These are phyloP conservation scores for Polyodon spathula DNA, from an alignment of 2,113 vertebrate genomes.

Conservation along the genomic window DNA sequence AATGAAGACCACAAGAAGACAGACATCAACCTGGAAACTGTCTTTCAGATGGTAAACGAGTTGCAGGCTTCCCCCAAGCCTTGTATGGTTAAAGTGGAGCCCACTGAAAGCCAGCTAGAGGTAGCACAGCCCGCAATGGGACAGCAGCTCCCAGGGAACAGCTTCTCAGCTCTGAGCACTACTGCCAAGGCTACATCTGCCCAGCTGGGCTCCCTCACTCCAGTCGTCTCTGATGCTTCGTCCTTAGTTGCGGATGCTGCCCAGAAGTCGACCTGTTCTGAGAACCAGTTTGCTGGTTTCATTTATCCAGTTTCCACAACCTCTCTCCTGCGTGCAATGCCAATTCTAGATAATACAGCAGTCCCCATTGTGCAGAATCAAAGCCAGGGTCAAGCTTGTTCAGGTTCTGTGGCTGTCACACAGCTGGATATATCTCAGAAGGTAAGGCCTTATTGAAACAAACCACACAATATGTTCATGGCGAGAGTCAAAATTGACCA, in stretches of 20 bases:
- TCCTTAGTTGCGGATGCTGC: conserved; percentile 40
- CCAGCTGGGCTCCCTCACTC: conserved; percentile 39
- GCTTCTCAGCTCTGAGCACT: conserved; percentile 18
- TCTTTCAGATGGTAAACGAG: conserved; percentile 66
- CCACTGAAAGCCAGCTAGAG: conserved; percentile 38
- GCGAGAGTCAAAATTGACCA: too few species aligned
- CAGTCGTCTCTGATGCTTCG: conserved; percentile 37
- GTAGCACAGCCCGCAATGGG: conserved; percentile 27
- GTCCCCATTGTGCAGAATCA: too few species aligned
- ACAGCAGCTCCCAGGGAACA: conserved; percentile 28
- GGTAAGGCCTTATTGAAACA: too few species aligned
- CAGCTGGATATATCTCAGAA: too few species aligned
- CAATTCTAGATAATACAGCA: background rate
- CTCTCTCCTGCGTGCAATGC: background rate
- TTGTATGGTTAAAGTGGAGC: conserved; percentile 48
- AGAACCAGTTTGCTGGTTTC: conserved; percentile 40
- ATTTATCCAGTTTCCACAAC: conserved; percentile 36
- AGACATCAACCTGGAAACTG: conserved; percentile 55
- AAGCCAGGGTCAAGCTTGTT: too few species aligned
- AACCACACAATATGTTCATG: too few species aligned
- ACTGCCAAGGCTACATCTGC: conserved; percentile 31
- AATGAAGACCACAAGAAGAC: conserved; percentile 46
- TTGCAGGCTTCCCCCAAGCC: conserved; percentile 42
- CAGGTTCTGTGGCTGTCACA: too few species aligned
- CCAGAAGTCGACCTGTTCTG: conserved; percentile 34